Percentiles rank a stretch among this genome's conserved stretches.
Evolutionary conservation across 2,113 vertebrate species (phyloP).

Genomic region (Petaurus breviceps): DNA sequence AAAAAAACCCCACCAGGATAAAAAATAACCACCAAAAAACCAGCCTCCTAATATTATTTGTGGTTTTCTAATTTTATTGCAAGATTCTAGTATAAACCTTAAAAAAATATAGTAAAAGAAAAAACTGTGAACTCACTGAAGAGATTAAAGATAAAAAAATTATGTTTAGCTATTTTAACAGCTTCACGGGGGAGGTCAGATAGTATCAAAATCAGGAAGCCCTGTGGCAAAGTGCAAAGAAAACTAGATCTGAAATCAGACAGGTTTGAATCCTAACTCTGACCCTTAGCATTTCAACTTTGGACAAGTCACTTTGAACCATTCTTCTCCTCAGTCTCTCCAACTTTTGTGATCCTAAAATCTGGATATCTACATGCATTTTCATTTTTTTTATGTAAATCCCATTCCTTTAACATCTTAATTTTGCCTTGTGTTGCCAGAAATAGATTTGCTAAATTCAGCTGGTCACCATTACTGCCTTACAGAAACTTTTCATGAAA

Average conservation of each 20-base stretch:
- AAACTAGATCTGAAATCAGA: not conserved
- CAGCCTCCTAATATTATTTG: not conserved
- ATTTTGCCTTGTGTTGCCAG: not conserved
- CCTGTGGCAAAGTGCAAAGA: not conserved
- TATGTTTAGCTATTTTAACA: not conserved
- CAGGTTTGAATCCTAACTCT: not conserved
- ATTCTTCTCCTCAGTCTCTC: not conserved
- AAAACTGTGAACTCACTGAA: not conserved
- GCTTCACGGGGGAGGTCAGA: not conserved
- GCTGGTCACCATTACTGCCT: slow-evolving; percentile 13
- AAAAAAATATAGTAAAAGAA: too few species aligned
- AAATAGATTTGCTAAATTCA: slow-evolving; percentile 1
- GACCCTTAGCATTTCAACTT: not conserved
- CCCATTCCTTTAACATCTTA: not conserved
- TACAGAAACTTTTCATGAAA: slow-evolving; percentile 55
- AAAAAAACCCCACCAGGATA: not conserved
- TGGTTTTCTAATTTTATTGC: not conserved
- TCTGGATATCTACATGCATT: not conserved
- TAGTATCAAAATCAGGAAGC: not conserved
- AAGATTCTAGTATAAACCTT: not conserved
- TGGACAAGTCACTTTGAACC: not conserved
- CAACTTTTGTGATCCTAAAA: not conserved
- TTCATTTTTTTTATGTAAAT: not conserved
- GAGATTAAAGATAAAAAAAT: not conserved
- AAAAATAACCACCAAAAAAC: not conserved